Evolutionary conservation across 2,113 vertebrate species (phyloP).

Genomic region (Colossoma macropomum): DNA sequence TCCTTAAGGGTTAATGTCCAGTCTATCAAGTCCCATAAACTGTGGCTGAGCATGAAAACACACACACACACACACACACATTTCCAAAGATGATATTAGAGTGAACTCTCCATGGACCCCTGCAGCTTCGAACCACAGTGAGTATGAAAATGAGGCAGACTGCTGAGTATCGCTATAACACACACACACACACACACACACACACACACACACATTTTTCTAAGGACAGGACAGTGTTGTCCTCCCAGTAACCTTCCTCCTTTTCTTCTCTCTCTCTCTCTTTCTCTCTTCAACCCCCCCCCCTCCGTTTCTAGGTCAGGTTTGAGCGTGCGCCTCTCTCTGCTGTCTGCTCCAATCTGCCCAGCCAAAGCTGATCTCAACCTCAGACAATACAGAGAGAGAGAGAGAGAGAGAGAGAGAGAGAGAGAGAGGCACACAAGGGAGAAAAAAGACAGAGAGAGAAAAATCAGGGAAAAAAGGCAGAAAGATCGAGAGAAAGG

Average conservation of each 20-base stretch:
- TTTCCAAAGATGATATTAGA: constrained; percentile 16
- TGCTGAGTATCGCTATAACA: background rate
- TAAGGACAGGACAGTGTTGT: constrained; percentile 23
- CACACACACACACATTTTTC: background rate
- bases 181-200: constrained; percentile 18
- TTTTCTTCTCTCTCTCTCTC: constrained; percentile 4
- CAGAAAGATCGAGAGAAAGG: constrained; percentile 5
- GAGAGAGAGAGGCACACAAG: background rate
- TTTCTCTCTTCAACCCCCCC: constrained; percentile 15
- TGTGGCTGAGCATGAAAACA: constrained; percentile 1
- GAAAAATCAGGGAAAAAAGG: constrained; percentile 1
- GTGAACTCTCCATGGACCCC: constrained; percentile 32
- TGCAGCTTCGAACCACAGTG: constrained; percentile 15
- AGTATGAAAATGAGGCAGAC: constrained; percentile 11
- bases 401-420: background rate
- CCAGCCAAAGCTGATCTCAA: constrained; percentile 48
- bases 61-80: background rate
- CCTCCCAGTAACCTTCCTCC: constrained; percentile 33
- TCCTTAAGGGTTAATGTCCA: constrained; percentile 20
- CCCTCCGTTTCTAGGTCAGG: constrained; percentile 51
- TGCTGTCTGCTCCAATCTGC: constrained; percentile 52
- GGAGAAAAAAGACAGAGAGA: background rate
- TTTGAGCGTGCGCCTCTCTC: constrained; percentile 36
- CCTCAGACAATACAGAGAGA: constrained; percentile 44
- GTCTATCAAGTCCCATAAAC: constrained; percentile 23